Percentiles rank a stretch among this genome's conserved stretches.
Evolutionary conservation across 2,113 vertebrate species (phyloP).

Genomic region (Tragelaphus scriptus): DNA sequence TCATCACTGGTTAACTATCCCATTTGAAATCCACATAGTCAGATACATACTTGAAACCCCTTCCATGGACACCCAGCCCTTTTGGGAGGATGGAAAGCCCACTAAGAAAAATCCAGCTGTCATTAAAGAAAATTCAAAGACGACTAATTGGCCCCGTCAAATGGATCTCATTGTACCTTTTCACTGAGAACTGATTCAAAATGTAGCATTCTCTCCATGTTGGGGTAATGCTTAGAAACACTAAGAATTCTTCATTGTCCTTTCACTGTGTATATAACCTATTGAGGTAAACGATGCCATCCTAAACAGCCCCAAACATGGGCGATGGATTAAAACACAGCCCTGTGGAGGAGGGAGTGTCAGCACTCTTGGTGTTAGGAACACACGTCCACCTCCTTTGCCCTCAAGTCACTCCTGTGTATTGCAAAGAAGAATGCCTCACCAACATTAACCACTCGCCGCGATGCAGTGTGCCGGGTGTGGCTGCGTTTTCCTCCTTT

Average conservation of each 20-base stretch:
- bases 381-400: neutral
- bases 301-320: neutral
- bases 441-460: neutral
- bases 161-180: neutral
- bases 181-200: neutral
- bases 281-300: neutral
- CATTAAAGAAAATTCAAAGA: neutral
- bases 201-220: neutral
- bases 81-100: neutral
- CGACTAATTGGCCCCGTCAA: neutral
- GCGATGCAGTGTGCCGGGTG: neutral
- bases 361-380: slow-evolving; percentile 17
- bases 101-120: neutral
- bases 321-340: neutral
- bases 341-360: neutral
- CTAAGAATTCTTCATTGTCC: neutral
- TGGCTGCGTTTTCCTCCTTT: neutral
- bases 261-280: neutral
- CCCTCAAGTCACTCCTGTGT: neutral
- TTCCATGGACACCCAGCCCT: neutral
- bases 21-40: neutral
- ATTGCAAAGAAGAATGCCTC: neutral
- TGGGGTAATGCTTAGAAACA: neutral
- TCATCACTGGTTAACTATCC: neutral
- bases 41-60: neutral